Conservation (phyloP, 2,888 invertebrate species). For the Carterocephalus palaemon region DNA sequence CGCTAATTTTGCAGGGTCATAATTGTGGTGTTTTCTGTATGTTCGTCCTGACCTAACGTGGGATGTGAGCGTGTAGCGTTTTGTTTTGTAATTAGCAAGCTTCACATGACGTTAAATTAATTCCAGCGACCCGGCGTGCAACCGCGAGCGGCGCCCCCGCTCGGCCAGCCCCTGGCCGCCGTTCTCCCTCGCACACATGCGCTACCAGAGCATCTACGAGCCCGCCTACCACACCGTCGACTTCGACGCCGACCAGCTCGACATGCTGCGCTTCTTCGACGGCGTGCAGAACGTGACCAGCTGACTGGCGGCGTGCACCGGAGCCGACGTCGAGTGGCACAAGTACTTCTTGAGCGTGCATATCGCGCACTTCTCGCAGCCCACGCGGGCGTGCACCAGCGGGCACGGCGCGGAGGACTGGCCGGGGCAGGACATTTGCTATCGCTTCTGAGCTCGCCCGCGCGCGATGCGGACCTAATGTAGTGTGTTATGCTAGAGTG, state of each 20-base stretch:
- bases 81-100: no score
- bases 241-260: constrained; percentile 37
- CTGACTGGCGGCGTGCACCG: constrained; percentile 24
- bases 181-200: constrained; percentile 19
- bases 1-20: no score
- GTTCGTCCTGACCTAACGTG: no score
- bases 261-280: constrained; percentile 50
- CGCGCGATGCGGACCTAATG: no score
- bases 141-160: constrained; percentile 26
- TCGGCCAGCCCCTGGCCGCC: constrained; percentile 43
- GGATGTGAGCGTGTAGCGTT: no score
- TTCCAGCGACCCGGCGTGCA: constrained; percentile 51
- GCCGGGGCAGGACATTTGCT: constrained; percentile 10
- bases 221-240: constrained; percentile 34
- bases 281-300: constrained; percentile 30
- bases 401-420: background rate
- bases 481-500: no score
- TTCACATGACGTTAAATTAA: no score
- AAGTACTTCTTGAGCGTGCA: constrained; percentile 10
- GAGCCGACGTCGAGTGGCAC: constrained; percentile 14
- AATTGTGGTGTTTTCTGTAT: no score
- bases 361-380: constrained; percentile 1
- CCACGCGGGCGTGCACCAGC: constrained; percentile 4
- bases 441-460: constrained; percentile 15
- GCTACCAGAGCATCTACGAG: constrained; percentile 45